Conservation (phyloP, 2,888 invertebrate species). For the Andricus quercusramuli region DNA sequence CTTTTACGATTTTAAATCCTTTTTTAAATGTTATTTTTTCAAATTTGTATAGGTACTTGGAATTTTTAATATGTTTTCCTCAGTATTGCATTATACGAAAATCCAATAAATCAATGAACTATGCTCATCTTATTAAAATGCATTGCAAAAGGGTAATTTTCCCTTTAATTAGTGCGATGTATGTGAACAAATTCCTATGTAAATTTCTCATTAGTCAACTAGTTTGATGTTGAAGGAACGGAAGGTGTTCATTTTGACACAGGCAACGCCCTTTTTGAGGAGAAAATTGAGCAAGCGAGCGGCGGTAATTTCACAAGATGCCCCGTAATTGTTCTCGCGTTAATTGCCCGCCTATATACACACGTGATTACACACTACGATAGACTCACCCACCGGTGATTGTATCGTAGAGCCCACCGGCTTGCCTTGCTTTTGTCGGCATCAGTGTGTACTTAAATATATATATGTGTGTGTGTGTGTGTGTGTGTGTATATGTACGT, state of each 20-base stretch:
- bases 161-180: background rate
- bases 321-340: slow-evolving; percentile 51
- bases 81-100: no score
- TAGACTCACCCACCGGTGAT: background rate
- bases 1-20: no score
- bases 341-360: slow-evolving; percentile 49
- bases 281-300: slow-evolving; percentile 29
- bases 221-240: slow-evolving; percentile 10
- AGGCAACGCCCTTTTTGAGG: slow-evolving; percentile 29
- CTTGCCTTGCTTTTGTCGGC: slow-evolving; percentile 21
- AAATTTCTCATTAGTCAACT: slow-evolving; percentile 22
- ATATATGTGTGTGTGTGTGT: background rate
- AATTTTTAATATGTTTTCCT: no score
- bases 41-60: no score
- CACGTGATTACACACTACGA: slow-evolving; percentile 46
- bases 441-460: background rate
- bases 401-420: no score
- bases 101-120: no score
- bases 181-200: background rate
- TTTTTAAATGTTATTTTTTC: no score
- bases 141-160: background rate
- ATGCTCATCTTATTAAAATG: no score
- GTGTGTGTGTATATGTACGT: background rate
- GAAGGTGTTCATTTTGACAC: slow-evolving; percentile 32
- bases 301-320: slow-evolving; percentile 45